These are phyloP conservation scores for Aphaenogaster rudis DNA, from an alignment of 1,140 invertebrate species.

Conservation along the genomic window DNA sequence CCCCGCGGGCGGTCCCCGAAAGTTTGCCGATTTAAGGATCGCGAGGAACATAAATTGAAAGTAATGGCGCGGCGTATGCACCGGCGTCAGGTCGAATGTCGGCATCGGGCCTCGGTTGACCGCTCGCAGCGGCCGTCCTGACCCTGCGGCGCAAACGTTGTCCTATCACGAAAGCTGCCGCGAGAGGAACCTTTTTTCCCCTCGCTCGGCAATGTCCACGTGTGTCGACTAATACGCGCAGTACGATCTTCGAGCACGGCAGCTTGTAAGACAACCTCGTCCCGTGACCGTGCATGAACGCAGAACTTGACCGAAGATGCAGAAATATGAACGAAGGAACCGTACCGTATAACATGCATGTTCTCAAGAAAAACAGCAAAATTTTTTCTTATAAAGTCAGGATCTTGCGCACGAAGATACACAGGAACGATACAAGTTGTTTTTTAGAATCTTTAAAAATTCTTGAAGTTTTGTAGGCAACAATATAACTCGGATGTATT, in stretches of 20 bases:
- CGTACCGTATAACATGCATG: background rate
- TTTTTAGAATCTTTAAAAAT: background rate
- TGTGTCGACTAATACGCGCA: slow-evolving; percentile 64
- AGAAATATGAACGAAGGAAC: background rate
- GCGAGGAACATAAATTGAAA: slow-evolving; percentile 85
- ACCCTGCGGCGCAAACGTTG: slow-evolving; percentile 77
- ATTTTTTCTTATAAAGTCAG: background rate
- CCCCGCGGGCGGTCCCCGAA: slow-evolving; percentile 80
- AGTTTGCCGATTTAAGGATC: slow-evolving; percentile 81
- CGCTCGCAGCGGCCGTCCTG: slow-evolving; percentile 63
- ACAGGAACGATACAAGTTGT: background rate
- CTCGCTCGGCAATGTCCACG: slow-evolving; percentile 22
- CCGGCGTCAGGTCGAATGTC: slow-evolving; percentile 74
- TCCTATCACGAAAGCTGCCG: slow-evolving; percentile 77
- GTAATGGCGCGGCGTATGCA: slow-evolving; percentile 80
- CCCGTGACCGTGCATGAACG: slow-evolving; percentile 12
- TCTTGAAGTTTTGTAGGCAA: background rate
- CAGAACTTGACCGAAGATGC: background rate
- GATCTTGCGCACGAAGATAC: background rate
- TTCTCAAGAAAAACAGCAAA: background rate
- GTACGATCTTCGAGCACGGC: slow-evolving; percentile 69
- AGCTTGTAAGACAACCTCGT: slow-evolving; percentile 69
- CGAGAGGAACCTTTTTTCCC: slow-evolving; percentile 42
- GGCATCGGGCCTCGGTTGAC: slow-evolving; percentile 63
- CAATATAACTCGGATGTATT: background rate